Base-by-base conservation (phyloP, 2,113 vertebrate species). In the Nicator chloris region DNA sequence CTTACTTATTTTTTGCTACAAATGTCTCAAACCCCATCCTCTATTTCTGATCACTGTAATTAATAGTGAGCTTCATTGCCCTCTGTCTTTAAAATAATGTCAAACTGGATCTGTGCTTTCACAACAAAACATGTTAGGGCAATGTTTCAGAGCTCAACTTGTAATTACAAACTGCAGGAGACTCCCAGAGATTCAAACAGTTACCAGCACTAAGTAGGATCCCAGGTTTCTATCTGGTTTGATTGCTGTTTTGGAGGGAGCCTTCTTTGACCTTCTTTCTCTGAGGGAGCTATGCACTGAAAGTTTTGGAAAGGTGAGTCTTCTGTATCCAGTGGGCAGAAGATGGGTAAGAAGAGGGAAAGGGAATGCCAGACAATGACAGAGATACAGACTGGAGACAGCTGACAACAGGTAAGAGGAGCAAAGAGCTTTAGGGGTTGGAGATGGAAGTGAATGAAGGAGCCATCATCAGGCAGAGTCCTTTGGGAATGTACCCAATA, bases 181-280 rank as follows among this genome's bases (percentile, higher is more conserved):
- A 96, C 96, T 96, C 94, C 96, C 95, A 96, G 92, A 91, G 90
- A 95, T 72, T 95, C 75, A 86, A 88, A 92, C 64, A 87, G 93
- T 90, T 92, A 91, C 70, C 85, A 90, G 82, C 44, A 81, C 61
- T n/a, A n/a, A 30, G 65, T 9, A 89, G 84, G 81, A 96, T 82
- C 80, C 78, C 28, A 17, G 76, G 39, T 50, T 94, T 85, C 83
- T 93, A 50, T 84, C 63, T 37, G 59, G 26, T 57, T 47, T 82
- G 69, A 75, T 45, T 64, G 68, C 63, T 78, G 51, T 11, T 88
- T 49, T 50, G 59, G 39, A 87, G 59, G 6, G 24, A 92, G 90
- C 20, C 15, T 44, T 49, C 37, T 42, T 22, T 79, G 63, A 50
- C 71, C 56, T 66, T 16, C 59, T 89, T 84, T 59, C 51, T 60